Evolutionary conservation across 2,888 invertebrate species (phyloP).

Genomic region (Tachina fera): DNA sequence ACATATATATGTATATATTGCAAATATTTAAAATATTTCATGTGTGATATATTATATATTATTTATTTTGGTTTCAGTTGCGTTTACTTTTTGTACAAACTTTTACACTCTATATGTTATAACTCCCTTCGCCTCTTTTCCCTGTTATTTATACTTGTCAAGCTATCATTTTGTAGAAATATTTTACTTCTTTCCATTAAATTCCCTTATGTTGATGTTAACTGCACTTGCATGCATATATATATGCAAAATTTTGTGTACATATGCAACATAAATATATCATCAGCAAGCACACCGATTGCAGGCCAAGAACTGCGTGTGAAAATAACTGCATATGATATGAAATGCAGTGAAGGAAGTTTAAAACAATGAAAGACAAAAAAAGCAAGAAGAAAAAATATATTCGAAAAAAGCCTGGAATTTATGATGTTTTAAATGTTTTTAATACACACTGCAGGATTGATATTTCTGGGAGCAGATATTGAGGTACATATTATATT

Average conservation of each 20-base stretch:
- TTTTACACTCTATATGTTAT: neutral
- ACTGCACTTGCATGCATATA: neutral
- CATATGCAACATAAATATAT: conserved; percentile 52
- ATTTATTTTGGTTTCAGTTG: conserved; percentile 46
- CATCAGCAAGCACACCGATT: conserved; percentile 53
- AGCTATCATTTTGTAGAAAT: conserved; percentile 41
- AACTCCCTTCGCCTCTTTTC: neutral
- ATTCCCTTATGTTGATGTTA: conserved; percentile 15
- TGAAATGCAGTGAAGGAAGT: neutral
- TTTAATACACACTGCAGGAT: neutral
- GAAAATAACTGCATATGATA: conserved; percentile 60
- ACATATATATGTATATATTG: neutral
- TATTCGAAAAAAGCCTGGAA: neutral
- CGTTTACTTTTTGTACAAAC: conserved; percentile 11
- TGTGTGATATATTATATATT: conserved; percentile 27
- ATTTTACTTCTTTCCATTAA: conserved; percentile 9
- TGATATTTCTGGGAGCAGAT: neutral
- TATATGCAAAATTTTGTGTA: neutral
- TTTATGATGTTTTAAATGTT: conserved; percentile 17
- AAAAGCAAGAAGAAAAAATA: neutral
- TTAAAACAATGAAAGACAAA: neutral
- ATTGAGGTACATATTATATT: neutral
- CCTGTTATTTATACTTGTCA: conserved; percentile 26
- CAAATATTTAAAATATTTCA: conserved; percentile 34
- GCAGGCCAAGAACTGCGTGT: conserved; percentile 57